A percentile compares a stretch with the other conserved stretches of the same genome.
phyloP scores from a whole-genome alignment of 2,113 vertebrate species.

The Echinops telfairi region DNA sequence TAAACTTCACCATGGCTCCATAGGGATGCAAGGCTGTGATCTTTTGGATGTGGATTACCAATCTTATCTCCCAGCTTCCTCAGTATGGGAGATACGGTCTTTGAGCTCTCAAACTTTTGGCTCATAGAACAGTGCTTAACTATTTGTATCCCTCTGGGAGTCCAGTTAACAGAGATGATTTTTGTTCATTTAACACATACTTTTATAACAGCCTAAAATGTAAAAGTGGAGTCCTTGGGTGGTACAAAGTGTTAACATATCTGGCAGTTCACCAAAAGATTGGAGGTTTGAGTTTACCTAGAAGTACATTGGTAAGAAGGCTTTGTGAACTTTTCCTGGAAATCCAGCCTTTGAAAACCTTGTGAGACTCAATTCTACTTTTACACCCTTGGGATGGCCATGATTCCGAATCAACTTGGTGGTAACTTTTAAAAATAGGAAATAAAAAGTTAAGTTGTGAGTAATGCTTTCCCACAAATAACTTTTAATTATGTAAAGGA shows the following conservation, averaged over 20 bases:
- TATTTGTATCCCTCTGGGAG: not conserved
- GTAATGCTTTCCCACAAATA: not conserved
- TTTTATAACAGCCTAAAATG: not conserved
- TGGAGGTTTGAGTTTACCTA: not conserved
- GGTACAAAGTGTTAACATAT: not conserved
- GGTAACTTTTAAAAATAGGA: too few relatives aligned
- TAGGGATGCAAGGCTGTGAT: not conserved
- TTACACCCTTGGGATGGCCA: not conserved
- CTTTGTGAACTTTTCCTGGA: not conserved
- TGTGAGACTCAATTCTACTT: not conserved
- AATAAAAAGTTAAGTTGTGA: not conserved
- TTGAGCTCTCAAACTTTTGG: not conserved
- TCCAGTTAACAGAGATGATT: not conserved
- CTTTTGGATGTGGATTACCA: not conserved
- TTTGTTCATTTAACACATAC: not conserved
- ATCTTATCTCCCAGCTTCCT: not conserved
- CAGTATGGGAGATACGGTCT: not conserved
- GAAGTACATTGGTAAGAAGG: not conserved
- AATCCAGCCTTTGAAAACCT: not conserved
- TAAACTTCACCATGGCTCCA: not conserved
- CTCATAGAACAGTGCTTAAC: not conserved
- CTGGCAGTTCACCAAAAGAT: not conserved
- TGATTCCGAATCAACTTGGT: not conserved
- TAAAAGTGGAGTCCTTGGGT: not conserved
- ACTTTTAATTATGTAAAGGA: not conserved